phyloP scores from a whole-genome alignment of 2,888 invertebrate genomes.

The Gymnosoma rotundatum region DNA sequence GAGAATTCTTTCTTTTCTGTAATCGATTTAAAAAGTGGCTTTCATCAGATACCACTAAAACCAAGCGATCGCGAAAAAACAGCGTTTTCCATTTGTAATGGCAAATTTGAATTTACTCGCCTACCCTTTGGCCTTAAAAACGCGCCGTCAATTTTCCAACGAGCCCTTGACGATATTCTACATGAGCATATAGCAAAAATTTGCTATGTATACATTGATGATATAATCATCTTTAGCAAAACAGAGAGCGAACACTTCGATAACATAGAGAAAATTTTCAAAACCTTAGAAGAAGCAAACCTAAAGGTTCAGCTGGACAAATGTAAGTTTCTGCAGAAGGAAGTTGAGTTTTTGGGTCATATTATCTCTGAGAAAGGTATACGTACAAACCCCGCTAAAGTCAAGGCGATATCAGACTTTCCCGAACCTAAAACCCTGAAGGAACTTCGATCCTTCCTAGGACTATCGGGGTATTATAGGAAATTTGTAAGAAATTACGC shows the following conservation, averaged over 20 bases:
- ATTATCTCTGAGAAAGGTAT: conserved; percentile 23
- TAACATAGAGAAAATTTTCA: neutral
- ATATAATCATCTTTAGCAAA: too few relatives aligned
- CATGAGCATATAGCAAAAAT: too few relatives aligned
- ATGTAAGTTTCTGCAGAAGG: neutral
- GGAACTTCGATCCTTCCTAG: conserved; percentile 64
- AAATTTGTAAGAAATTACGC: conserved; percentile 36
- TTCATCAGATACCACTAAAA: conserved; percentile 22
- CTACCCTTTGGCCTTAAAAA: too few relatives aligned
- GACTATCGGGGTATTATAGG: conserved; percentile 57
- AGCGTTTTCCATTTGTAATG: conserved; percentile 3
- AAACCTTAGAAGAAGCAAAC: neutral
- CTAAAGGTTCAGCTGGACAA: neutral
- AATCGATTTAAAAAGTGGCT: too few relatives aligned
- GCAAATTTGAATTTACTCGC: too few relatives aligned
- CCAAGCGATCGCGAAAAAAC: conserved; percentile 50
- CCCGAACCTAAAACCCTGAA: conserved; percentile 52
- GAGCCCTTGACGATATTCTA: too few relatives aligned
- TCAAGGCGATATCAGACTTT: conserved; percentile 48
- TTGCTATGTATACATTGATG: too few relatives aligned
- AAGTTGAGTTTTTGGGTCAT: conserved; percentile 41
- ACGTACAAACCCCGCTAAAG: conserved; percentile 37
- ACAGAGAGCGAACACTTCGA: neutral
- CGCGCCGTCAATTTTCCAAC: too few relatives aligned
- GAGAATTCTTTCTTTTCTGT: neutral